Conservation (phyloP, 2,888 invertebrate species). For the Allygus modestus region DNA sequence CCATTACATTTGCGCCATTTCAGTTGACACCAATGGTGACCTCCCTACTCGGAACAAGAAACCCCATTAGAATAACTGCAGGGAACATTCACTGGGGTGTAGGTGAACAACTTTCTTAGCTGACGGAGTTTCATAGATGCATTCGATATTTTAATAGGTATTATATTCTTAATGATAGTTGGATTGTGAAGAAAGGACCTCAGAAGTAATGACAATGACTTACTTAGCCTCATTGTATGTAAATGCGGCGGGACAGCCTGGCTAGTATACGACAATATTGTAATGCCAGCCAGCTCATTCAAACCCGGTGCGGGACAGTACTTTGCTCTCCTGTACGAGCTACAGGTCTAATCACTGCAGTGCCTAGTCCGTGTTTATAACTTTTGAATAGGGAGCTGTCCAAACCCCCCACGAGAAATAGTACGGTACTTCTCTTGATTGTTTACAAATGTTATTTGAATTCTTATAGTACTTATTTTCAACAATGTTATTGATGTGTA, state of each 20-base stretch:
- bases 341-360: neutral
- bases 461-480: no score
- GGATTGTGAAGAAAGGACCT: slow-evolving; percentile 58
- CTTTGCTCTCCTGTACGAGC: neutral
- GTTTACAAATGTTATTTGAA: no score
- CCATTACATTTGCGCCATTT: neutral
- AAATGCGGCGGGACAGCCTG: slow-evolving; percentile 34
- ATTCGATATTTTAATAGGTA: slow-evolving; percentile 55
- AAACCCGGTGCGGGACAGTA: neutral
- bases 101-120: slow-evolving; percentile 49
- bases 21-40: neutral
- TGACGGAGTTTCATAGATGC: slow-evolving; percentile 30
- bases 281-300: slow-evolving; percentile 13
- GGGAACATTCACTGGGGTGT: slow-evolving; percentile 10
- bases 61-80: slow-evolving; percentile 27
- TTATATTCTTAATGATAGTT: slow-evolving; percentile 57
- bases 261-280: slow-evolving; percentile 53
- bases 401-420: no score
- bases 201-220: slow-evolving; percentile 58
- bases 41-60: slow-evolving; percentile 4
- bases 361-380: neutral
- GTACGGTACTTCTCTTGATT: no score
- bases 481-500: no score
- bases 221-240: slow-evolving; percentile 54
- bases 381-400: no score